Percentiles rank a stretch among this genome's conserved stretches.
These are phyloP conservation scores for Antechinus flavipes DNA, from an alignment of 2,113 vertebrate genomes.

Conservation along the genomic window DNA sequence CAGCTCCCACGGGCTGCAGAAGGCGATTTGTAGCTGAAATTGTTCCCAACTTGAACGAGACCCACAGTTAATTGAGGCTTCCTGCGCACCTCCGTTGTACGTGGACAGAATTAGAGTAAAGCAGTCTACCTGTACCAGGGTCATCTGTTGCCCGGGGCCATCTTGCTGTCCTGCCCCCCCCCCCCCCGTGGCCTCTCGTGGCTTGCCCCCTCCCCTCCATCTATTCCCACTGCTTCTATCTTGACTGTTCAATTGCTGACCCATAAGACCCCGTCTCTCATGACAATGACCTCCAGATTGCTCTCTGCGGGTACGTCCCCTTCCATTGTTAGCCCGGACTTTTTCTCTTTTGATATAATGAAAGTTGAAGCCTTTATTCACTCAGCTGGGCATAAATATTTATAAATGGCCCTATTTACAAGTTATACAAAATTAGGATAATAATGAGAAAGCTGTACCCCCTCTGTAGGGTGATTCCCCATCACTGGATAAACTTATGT, in stretches of 20 bases:
- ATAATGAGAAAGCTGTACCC: neutral
- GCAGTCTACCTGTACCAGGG: neutral
- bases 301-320: neutral
- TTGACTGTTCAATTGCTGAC: neutral
- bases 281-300: neutral
- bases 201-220: neutral
- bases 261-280: neutral
- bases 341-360: neutral
- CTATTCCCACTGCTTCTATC: neutral
- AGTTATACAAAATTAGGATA: neutral
- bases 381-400: neutral
- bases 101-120: neutral
- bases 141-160: no score
- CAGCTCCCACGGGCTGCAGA: rapidly evolving
- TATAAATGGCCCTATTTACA: neutral
- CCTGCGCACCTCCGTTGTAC: rapidly evolving
- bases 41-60: rapidly evolving
- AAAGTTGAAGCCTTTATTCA: neutral
- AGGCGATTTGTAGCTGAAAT: rapidly evolving
- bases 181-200: neutral
- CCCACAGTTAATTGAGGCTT: neutral
- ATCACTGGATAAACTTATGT: neutral
- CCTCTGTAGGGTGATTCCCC: neutral
- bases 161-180: no score
- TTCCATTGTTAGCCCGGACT: neutral